Evolutionary conservation across 2,888 invertebrate genomes (phyloP).

Genomic region (Scaptomyza caliginosa): DNA sequence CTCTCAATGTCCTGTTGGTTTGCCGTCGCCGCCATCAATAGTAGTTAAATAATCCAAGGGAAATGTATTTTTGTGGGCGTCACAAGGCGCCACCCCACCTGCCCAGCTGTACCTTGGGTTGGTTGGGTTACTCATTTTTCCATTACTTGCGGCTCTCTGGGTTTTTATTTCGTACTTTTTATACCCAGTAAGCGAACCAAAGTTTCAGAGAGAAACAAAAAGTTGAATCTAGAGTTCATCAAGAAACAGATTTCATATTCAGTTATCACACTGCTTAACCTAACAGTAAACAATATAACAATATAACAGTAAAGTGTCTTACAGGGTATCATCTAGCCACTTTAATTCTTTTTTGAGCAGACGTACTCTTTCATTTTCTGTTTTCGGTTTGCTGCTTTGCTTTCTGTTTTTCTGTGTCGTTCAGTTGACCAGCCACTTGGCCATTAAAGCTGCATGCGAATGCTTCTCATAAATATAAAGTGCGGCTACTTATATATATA

Average conservation of each 20-base stretch:
- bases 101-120: neutral
- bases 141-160: conserved; percentile 29
- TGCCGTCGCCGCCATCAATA: conserved; percentile 48
- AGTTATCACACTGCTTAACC: too few relatives aligned
- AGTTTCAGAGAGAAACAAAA: neutral
- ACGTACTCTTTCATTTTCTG: neutral
- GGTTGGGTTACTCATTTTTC: conserved; percentile 36
- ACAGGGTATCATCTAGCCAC: neutral
- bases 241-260: too few relatives aligned
- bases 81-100: conserved; percentile 9
- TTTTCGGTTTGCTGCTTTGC: neutral
- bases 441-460: conserved; percentile 73
- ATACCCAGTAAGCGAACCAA: conserved; percentile 16
- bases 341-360: neutral
- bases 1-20: conserved; percentile 23
- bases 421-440: conserved; percentile 54
- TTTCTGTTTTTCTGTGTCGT: conserved; percentile 13
- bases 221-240: neutral
- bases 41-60: conserved; percentile 72
- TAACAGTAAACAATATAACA: too few relatives aligned
- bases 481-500: conserved; percentile 67
- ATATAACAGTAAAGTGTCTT: too few relatives aligned
- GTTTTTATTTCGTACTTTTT: neutral
- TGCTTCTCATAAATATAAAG: conserved; percentile 70
- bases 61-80: conserved; percentile 71